Evolutionary conservation across 2,113 vertebrate genomes (phyloP), one percentile per base, ranked within the genome.

Genomic region (Rafetus swinhoei): DNA sequence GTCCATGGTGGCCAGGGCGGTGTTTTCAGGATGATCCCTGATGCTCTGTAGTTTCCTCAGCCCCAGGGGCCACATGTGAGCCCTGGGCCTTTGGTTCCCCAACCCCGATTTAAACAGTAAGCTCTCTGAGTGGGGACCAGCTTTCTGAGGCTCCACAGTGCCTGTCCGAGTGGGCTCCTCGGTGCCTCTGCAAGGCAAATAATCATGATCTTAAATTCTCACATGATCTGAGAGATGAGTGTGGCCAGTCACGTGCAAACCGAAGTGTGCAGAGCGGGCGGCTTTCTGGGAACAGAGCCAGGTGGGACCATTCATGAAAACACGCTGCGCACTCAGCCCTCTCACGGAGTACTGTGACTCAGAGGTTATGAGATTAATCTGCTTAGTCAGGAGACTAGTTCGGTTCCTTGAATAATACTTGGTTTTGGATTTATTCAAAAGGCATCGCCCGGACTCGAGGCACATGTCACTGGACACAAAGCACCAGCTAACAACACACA

Each of bases 161-260:
- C 29, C 32, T 39, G 35, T 32, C 27, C 27, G 6, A 6, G 56
- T 21, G 16, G 35, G 19, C 18, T 22, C 4, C 27, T 62, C 14
- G 60, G 29, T 65, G 29, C 29, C 29, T 32, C 29, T 29, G 32
- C 56, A 32, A 65, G 29, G 60, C 60, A 32, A 65, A 65, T 79
- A 93, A 90, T 91, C 92, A 83, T 39, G 94, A 65, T 94, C 52
- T 91, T 29, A 65, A 65, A 55, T 84, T 93, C 95, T 35, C 94
- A 92, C 94, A 89, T 96, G 69, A 76, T 95, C 59, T 57, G 54
- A 69, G 84, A 9, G 79, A 22, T 15, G 7, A 80, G 24, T 82
- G 84, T 90, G 84, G 9, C 65, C 10, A 72, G n/a, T 35, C 65
- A 72, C 35, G n/a, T 14, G 65, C 16, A n/a, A n/a, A 35, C 16